Base-by-base conservation (phyloP, 92 coral and sea anemone species). In the Epizoanthus rinbou region DNA sequence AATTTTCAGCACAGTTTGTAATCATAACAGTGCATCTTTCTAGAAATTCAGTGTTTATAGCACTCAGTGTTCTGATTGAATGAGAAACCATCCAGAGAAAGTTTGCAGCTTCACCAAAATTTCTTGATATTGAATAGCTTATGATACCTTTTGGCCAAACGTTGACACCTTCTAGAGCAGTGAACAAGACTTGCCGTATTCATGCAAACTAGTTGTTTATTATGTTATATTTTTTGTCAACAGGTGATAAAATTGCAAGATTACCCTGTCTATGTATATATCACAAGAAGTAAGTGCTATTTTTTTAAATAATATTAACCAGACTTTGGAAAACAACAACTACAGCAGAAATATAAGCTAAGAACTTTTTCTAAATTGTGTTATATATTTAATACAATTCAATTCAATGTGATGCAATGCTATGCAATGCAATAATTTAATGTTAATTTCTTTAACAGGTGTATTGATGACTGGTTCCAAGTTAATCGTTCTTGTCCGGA, bases 211-310 rank as follows among this genome's bases (percentile, higher is more conserved):
- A 41, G n/a, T n/a, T 58, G 21, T 17, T 37, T 23, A 41, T 67
- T 9, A 19, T 22, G 11, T 64, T 37, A 73, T 64, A 31, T 25
- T 89, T 31, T 15, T 65, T 11, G 31, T 56, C 63, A 41, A 4
- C 84, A 95, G 98, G 98, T 37, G 96, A 95, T 22, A 95, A 87
- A 81, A 95, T 95, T 83, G 98, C 98, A 83, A 91, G 98, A 87
- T 85, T 95, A 22, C 98, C 98, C 24, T 95, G 98, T 75, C 85
- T 95, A 57, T 95, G 98, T 91, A 91, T 95, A 91, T 95, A 95
- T 67, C 98, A 95, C 84, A 95, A 95, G 87, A 90, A 91, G 98
- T 95, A 84, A 84, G 91, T 67, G 15, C 14, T 62, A n/a, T n/a
- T 8, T 31, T 57, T 54, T 28, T 13, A 15, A 23, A 22, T 18